Evolutionary conservation across 2,888 invertebrate species (phyloP).

Genomic region (Theodoxus fluviatilis): DNA sequence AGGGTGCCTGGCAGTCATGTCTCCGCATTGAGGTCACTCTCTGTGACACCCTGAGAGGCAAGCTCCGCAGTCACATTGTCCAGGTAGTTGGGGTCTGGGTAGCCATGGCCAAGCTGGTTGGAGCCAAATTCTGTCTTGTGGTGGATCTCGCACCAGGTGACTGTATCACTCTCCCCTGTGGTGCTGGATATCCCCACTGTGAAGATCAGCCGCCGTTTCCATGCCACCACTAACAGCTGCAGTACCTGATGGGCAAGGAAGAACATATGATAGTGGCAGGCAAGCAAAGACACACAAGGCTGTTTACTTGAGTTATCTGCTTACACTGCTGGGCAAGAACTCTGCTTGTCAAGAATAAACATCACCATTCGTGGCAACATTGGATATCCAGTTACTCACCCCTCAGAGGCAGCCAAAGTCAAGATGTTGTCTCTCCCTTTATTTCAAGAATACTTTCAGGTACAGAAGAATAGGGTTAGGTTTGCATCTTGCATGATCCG

Average conservation of each 20-base stretch:
- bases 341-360: no score
- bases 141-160: constrained; percentile 89
- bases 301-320: no score
- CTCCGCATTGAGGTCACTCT: no score
- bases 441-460: no score
- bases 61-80: constrained; percentile 71
- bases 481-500: no score
- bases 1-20: no score
- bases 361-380: no score
- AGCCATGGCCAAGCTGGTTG: constrained; percentile 65
- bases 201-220: constrained; percentile 84
- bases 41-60: constrained; percentile 64
- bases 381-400: no score
- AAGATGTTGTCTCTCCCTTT: no score
- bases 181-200: constrained; percentile 86
- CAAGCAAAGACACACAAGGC: constrained; percentile 1
- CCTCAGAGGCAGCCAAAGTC: no score
- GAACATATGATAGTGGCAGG: neutral
- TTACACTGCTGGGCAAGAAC: no score
- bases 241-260: constrained; percentile 70
- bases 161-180: constrained; percentile 88
- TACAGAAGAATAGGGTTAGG: no score
- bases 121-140: constrained; percentile 78
- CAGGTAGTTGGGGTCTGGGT: constrained; percentile 80
- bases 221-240: constrained; percentile 79